phyloP scores from a whole-genome alignment of 1,140 invertebrate species.

The Harpegnathos saltator region DNA sequence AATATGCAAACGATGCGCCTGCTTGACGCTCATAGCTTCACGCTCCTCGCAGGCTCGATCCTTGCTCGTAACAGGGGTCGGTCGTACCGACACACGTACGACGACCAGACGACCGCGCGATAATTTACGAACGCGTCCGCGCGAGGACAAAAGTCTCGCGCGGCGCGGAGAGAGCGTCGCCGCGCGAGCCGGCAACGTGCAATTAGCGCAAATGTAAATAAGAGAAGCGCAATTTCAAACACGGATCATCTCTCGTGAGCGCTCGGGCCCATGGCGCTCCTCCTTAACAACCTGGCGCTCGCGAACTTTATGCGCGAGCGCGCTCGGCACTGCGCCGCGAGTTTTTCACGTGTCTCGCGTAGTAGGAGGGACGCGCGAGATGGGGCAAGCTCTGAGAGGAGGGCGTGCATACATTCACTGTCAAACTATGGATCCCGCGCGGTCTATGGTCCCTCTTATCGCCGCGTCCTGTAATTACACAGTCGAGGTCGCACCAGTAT shows the following conservation, averaged over 20 bases:
- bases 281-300: slow-evolving; percentile 60
- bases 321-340: slow-evolving; percentile 31
- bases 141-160: slow-evolving; percentile 59
- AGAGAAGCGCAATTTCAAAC: slow-evolving; percentile 66
- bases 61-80: slow-evolving; percentile 22
- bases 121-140: slow-evolving; percentile 50
- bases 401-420: slow-evolving; percentile 73
- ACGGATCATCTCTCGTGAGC: slow-evolving; percentile 36
- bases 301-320: slow-evolving; percentile 64
- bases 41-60: slow-evolving; percentile 38
- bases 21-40: slow-evolving; percentile 22
- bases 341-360: slow-evolving; percentile 47
- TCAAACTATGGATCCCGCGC: slow-evolving; percentile 74
- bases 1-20: not conserved
- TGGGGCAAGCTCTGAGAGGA: slow-evolving; percentile 56
- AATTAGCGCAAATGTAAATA: slow-evolving; percentile 72
- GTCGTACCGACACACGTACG: not conserved
- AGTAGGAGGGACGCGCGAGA: slow-evolving; percentile 46
- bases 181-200: slow-evolving; percentile 42
- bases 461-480: slow-evolving; percentile 70
- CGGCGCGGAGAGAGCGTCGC: slow-evolving; percentile 22
- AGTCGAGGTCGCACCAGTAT: slow-evolving; percentile 59
- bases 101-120: slow-evolving; percentile 31
- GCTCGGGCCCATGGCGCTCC: slow-evolving; percentile 11
- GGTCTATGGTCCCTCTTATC: slow-evolving; percentile 66